Evolutionary conservation across 2,113 vertebrate species (phyloP).

Genomic region (Dromiciops gliroides): DNA sequence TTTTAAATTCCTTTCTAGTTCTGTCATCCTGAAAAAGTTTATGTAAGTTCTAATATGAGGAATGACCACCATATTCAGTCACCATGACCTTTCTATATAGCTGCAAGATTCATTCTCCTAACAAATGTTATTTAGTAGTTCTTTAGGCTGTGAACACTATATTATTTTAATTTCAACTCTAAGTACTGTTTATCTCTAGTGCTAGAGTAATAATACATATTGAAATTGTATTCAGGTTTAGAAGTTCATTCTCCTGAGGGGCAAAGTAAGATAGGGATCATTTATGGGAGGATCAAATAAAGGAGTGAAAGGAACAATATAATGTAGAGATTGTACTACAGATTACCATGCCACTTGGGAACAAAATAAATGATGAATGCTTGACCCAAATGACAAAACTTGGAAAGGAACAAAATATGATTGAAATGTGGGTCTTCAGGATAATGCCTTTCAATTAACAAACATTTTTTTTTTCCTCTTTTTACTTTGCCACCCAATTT

Average conservation of each 20-base stretch:
- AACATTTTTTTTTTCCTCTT: neutral
- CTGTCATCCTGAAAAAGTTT: neutral
- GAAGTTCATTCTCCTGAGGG: neutral
- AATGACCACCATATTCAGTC: neutral
- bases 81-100: neutral
- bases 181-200: neutral
- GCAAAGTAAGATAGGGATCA: neutral
- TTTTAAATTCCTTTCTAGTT: neutral
- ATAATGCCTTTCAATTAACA: neutral
- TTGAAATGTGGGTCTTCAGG: neutral
- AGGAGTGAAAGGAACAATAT: neutral
- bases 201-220: neutral
- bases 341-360: neutral
- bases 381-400: neutral
- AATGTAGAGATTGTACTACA: neutral
- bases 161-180: neutral
- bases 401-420: neutral
- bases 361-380: neutral
- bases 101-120: neutral
- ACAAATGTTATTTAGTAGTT: neutral
- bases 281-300: neutral
- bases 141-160: neutral
- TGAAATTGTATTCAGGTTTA: neutral
- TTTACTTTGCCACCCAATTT: neutral
- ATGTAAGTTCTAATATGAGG: neutral